phyloP scores from a whole-genome alignment of 2,888 invertebrate species.

The Blastobasis adustella region DNA sequence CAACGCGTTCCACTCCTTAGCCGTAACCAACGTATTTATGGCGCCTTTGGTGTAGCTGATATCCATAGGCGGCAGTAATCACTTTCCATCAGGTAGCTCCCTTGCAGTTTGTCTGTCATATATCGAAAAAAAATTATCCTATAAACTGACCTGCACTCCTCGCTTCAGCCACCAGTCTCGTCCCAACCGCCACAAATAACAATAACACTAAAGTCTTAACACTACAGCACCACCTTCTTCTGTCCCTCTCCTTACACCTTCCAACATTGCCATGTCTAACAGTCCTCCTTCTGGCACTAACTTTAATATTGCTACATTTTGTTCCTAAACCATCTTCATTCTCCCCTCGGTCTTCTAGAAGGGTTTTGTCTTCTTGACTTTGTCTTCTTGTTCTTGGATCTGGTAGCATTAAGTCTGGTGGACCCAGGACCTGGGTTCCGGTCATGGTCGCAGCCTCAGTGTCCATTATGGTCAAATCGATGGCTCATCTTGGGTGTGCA shows the following conservation, averaged over 20 bases:
- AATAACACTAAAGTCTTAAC: constrained; percentile 57
- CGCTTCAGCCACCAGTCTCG: constrained; percentile 44
- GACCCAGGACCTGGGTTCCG: constrained; percentile 24
- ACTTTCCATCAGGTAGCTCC: too few species aligned
- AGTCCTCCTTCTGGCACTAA: constrained; percentile 26
- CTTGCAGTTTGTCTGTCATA: too few species aligned
- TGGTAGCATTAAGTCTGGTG: constrained; percentile 28
- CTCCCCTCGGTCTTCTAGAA: constrained; percentile 64
- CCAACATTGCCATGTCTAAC: constrained; percentile 23
- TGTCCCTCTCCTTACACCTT: constrained; percentile 40
- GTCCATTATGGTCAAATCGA: constrained; percentile 48
- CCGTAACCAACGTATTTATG: too few species aligned
- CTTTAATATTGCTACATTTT: constrained; percentile 44
- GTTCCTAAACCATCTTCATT: constrained; percentile 11
- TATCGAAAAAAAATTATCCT: not conserved
- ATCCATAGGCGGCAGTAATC: too few species aligned
- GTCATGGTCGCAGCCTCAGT: constrained; percentile 36
- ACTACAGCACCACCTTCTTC: constrained; percentile 54
- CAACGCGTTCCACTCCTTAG: too few species aligned
- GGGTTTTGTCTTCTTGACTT: constrained; percentile 57
- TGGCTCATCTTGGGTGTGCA: constrained; percentile 53
- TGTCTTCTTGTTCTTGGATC: constrained; percentile 46
- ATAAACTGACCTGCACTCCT: constrained; percentile 61
- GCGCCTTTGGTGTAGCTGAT: too few species aligned
- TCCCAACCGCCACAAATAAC: constrained; percentile 50